These are phyloP conservation scores for Cladorhizidae sp. DNA, from an alignment of 37 sponge, comb jelly and placozoan species.

Conservation along the genomic window DNA sequence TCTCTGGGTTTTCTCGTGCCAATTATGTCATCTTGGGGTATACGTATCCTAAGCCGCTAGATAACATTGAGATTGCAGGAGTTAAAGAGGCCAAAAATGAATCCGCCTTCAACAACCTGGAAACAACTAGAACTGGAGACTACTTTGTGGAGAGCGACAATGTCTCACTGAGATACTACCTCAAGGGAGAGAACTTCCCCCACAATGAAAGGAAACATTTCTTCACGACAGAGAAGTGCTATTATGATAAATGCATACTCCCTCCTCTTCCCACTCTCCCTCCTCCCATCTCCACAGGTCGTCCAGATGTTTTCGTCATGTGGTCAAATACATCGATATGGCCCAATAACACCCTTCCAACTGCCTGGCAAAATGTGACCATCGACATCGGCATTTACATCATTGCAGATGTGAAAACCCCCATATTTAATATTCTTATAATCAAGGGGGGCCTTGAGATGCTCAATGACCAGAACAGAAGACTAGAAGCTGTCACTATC, in stretches of 20 bases:
- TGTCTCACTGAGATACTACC: constrained; percentile 34
- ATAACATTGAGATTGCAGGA: constrained; percentile 26
- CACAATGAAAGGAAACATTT: background rate
- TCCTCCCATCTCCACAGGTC: constrained; percentile 62
- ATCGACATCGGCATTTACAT: constrained; percentile 76
- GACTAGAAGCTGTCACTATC: constrained; percentile 74
- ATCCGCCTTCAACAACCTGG: constrained; percentile 15
- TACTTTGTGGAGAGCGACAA: constrained; percentile 42
- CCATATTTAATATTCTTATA: constrained; percentile 43
- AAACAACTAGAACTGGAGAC: constrained; percentile 50
- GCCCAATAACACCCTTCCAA: constrained; percentile 45
- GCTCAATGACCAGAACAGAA: constrained; percentile 56
- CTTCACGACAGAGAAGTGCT: constrained; percentile 55
- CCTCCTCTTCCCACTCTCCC: constrained; percentile 74
- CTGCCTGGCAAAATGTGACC: constrained; percentile 54
- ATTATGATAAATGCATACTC: constrained; percentile 57
- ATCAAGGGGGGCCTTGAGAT: constrained; percentile 87
- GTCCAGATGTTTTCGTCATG: constrained; percentile 47
- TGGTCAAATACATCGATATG: constrained; percentile 83
- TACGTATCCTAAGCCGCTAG: constrained; percentile 40
- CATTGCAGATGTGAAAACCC: constrained; percentile 52
- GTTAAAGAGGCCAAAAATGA: background rate
- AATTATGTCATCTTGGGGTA: constrained; percentile 60
- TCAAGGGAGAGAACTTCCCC: constrained; percentile 38
- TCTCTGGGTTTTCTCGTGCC: constrained; percentile 25